Percentiles rank a stretch among this genome's conserved stretches.
Evolutionary conservation across 2,888 invertebrate genomes (phyloP).

Genomic region (Epiblema foenella): DNA sequence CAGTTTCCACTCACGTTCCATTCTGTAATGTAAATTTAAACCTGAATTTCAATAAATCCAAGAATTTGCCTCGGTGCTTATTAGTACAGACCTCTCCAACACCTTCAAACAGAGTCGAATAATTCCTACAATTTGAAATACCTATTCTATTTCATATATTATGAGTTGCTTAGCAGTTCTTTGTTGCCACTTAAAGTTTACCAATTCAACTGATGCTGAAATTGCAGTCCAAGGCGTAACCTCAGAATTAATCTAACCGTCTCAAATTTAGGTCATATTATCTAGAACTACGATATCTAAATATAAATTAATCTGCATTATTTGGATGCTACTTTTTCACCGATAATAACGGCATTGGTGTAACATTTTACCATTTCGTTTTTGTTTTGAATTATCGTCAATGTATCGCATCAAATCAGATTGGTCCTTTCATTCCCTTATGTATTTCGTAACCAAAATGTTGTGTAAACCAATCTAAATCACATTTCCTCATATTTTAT

Average conservation of each 20-base stretch:
- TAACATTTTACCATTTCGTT: neutral
- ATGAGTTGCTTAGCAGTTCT: constrained; percentile 18
- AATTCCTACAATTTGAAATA: constrained; percentile 15
- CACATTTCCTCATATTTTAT: neutral
- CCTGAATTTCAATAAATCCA: constrained; percentile 24
- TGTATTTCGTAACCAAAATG: neutral
- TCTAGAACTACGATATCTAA: neutral
- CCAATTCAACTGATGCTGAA: constrained; percentile 32
- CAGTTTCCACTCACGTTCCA: constrained; percentile 26
- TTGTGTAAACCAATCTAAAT: neutral
- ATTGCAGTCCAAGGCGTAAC: constrained; percentile 24
- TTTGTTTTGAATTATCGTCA: too few relatives aligned
- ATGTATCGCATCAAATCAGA: too few relatives aligned
- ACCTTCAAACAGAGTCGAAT: constrained; percentile 16
- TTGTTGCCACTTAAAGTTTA: constrained; percentile 32
- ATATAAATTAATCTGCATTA: neutral
- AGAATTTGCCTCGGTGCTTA: constrained; percentile 16
- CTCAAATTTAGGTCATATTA: constrained; percentile 11
- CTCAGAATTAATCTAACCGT: constrained; percentile 19
- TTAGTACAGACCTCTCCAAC: constrained; percentile 12
- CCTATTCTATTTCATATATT: constrained; percentile 28
- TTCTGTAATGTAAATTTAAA: constrained; percentile 18
- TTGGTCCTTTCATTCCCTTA: too few relatives aligned
- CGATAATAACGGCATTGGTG: neutral
- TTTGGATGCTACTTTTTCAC: neutral